Conservation (phyloP, 2,797 vertebrate genomes). For the Pteronotus mesoamericanus region DNA sequence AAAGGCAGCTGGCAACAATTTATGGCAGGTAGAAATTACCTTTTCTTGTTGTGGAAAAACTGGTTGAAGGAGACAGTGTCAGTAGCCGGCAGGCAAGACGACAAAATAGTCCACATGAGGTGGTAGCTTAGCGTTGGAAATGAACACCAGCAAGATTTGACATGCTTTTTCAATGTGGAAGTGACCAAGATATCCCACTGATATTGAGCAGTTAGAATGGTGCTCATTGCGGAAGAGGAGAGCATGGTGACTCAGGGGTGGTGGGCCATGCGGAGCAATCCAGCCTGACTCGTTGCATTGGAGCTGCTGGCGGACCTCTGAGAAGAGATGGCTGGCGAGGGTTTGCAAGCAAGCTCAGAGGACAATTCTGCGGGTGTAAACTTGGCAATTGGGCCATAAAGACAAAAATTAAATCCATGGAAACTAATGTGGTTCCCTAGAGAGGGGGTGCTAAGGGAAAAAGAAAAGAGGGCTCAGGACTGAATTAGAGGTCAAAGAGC, state of each 20-base stretch:
- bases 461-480: neutral
- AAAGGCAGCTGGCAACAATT: neutral
- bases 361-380: neutral
- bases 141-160: neutral
- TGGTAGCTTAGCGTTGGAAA: neutral
- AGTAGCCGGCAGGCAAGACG: neutral
- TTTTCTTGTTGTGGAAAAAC: neutral
- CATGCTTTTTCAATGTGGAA: neutral
- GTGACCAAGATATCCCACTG: neutral
- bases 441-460: neutral
- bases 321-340: neutral
- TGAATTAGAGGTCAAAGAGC: neutral
- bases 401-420: neutral
- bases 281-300: neutral
- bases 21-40: neutral
- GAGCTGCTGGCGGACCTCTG: neutral
- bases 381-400: neutral
- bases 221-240: neutral
- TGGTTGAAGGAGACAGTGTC: neutral
- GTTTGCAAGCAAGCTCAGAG: neutral
- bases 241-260: neutral
- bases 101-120: neutral
- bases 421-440: neutral
- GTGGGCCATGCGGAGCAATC: accelerated
- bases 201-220: neutral